Evolutionary conservation across 2,113 vertebrate species (phyloP), one percentile per base, ranked within the genome.

Genomic region (Anguilla japonica): DNA sequence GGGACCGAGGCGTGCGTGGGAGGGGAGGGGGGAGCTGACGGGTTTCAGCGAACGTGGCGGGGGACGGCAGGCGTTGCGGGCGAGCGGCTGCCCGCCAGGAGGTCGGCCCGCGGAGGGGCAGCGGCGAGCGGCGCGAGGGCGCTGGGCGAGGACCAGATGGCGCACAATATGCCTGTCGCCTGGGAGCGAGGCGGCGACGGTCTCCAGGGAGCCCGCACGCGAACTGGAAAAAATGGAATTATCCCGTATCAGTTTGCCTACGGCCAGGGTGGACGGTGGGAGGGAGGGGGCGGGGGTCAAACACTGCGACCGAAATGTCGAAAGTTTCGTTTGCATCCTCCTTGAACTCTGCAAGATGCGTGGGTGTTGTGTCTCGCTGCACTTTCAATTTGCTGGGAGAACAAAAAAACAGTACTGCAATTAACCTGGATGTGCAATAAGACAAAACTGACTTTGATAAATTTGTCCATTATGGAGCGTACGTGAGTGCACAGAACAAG

Each of bases 61-160:
- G 18, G 67, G 41, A 79, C 26, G 43, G n/a, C 15, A 18, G n/a
- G 43, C 50, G 4, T 18, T 53, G n/a, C 22, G 11, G 53, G 29
- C n/a, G 46, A 39, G 53, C 0, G 50, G 16, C 34, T 16, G 50
- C 63, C 71, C 34, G 53, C 8, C 29, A 9, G 14, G 57, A 20
- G 60, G 56, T 41, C 88, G 86, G 83, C 81, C 41, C 11, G 82
- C 83, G 83, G 88, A 85, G 40, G 56, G 83, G 85, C 86, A 18
- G 82, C 56, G 82, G 50, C 89, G 87, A 80, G 90, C 85, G 75
- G 80, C 41, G 14, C 46, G 75, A 84, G 84, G 56, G 87, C 34
- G 84, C 87, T 88, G 39, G 63, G 81, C 87, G 88, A 91, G 87
- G 90, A 89, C 88, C 93, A 93, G 93, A 93, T 93, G 93, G 90